phyloP scores from a whole-genome alignment of 2,113 vertebrate species.

The Tautogolabrus adspersus region DNA sequence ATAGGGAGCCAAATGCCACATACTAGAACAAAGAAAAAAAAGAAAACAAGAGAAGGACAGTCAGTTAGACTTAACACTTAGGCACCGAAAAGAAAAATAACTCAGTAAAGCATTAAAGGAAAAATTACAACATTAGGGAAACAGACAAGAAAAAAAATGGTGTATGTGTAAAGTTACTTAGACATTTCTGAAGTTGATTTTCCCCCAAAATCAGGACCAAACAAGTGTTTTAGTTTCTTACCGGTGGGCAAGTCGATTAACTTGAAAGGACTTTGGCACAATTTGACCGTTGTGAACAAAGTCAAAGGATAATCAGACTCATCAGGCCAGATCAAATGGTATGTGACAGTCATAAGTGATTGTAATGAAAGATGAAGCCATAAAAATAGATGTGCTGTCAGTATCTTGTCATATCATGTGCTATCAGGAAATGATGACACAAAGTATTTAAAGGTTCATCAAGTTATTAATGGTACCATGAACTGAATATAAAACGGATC shows the following conservation, averaged over 20 bases:
- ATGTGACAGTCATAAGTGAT: constrained; percentile 29
- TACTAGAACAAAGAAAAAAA: constrained; percentile 83
- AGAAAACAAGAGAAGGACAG: constrained; percentile 7
- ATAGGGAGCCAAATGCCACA: constrained; percentile 89
- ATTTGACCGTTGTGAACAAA: constrained; percentile 7
- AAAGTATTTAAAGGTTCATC: background rate
- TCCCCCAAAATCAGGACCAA: background rate
- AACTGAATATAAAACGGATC: background rate
- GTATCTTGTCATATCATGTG: constrained; percentile 4
- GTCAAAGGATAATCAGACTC: constrained; percentile 15
- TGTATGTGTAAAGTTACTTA: background rate
- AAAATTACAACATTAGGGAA: constrained; percentile 4
- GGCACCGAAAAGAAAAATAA: background rate
- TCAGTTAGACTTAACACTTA: constrained; percentile 8
- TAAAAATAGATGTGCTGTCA: constrained; percentile 37
- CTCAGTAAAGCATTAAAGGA: background rate
- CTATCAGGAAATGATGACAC: background rate
- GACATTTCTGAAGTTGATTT: no score
- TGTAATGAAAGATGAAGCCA: constrained; percentile 24
- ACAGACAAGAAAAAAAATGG: background rate
- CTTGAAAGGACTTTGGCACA: background rate
- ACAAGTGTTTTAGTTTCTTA: background rate
- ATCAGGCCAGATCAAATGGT: constrained; percentile 14
- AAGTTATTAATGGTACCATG: background rate
- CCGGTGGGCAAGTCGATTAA: background rate